Evolutionary conservation across 2,888 invertebrate genomes (phyloP), one percentile per base, ranked within the genome.

Genomic region (Ichneumon xanthorius): DNA sequence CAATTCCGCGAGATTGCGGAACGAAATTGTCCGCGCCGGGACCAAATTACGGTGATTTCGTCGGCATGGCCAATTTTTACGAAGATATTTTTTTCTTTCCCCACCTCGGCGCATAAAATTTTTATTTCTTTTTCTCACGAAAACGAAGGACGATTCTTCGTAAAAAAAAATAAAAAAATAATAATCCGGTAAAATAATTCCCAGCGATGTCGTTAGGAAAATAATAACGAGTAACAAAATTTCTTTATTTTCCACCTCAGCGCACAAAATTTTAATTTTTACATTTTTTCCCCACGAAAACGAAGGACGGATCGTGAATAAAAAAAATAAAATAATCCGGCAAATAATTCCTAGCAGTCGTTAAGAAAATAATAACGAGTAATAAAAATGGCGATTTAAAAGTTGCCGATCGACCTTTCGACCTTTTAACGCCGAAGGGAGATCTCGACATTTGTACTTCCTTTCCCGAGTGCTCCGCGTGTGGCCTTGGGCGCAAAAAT

Each of bases 341-440:
- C 16, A 4, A 22, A 55, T 14, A 45, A n/a, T 37, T 50, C 4
- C n/a, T n/a, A 75, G 16, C 26, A 5, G 30, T 67, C 30, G 14
- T 50, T 48, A 19, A 53, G 19, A 63, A 45, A 14, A 45, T 45
- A 45, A 45, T 45, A 58, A 26, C 0, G 58, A 9, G 71, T 45
- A 58, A 58, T 70, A 65, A 33, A 26, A 14, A 19, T 63, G 58
- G 72, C 11, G 26, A 37, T 71, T 50, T 61, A 72, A 37, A 30
- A 16, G 71, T 19, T 30, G 26, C 26, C 48, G 22, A 19, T 84
- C 70, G 84, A 84, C 55, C 80, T 84, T 84, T 80, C 4, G 58
- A 48, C 65, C 58, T 77, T 76, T 71, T 30, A 72, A 71, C 37
- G 65, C 37, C 58, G 26, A 58, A 37, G 37, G n/a, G 72, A 71